Evolutionary conservation across 2,888 invertebrate genomes (phyloP).

Genomic region (Leptogaster cylindrica): DNA sequence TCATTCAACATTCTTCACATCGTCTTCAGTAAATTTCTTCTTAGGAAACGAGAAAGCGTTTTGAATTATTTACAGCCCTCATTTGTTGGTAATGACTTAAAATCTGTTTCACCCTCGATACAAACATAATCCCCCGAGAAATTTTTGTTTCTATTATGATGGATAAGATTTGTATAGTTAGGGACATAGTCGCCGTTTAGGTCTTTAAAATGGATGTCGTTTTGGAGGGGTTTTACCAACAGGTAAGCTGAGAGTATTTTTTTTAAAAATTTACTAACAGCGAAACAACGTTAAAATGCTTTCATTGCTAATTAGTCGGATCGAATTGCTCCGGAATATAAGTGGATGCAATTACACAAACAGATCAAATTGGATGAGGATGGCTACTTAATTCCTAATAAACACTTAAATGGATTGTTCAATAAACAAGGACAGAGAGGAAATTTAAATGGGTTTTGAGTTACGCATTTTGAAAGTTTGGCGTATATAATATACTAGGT

Average conservation of each 20-base stretch:
- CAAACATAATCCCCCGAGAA: conserved; percentile 45
- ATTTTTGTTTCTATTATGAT: conserved; percentile 38
- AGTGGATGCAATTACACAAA: conserved; percentile 45
- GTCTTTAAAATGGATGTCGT: conserved; percentile 5
- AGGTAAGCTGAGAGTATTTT: conserved; percentile 19
- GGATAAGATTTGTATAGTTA: conserved; percentile 10
- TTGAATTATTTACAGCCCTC: conserved; percentile 45
- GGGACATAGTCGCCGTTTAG: conserved; percentile 15
- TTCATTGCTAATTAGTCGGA: conserved; percentile 45
- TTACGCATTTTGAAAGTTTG: no score
- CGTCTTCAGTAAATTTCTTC: background rate
- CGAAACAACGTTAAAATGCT: conserved; percentile 25
- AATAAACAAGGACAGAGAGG: no score
- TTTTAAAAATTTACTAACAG: background rate
- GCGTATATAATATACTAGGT: no score
- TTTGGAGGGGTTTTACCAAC: conserved; percentile 1
- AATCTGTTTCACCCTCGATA: conserved; percentile 44
- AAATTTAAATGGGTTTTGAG: no score
- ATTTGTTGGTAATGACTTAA: conserved; percentile 45
- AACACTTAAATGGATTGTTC: no score
- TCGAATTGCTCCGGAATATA: conserved; percentile 41
- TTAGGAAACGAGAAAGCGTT: conserved; percentile 18
- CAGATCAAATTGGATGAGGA: conserved; percentile 43
- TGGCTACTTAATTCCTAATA: conserved; percentile 1
- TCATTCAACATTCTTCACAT: background rate